Base-by-base conservation (phyloP, 2,888 invertebrate species). In the Archips crataeganus region DNA sequence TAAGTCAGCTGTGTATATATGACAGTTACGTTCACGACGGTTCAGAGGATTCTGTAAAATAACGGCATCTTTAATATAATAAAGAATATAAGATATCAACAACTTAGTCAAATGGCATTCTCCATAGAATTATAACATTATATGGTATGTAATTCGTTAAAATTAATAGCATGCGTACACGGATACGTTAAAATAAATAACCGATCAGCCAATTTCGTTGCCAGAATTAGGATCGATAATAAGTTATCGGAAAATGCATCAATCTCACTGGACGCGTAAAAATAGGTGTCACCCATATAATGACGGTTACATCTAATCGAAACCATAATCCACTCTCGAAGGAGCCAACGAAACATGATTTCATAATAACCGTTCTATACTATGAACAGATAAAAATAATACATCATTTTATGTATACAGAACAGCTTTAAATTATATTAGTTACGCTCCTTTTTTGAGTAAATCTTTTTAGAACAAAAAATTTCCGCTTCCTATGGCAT, bases 121-220 rank as follows among this genome's bases (percentile, higher is more conserved):
- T 76, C 63, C 75, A 77, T 67, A 78, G 77, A 75, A 77, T 78
- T 60, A 75, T 76, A 78, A 72, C 74, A 76, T 72, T 70, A 74
- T 75, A 75, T 74, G 75, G 70, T 75, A 71, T 75, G 72, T 71
- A 69, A 71, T 78, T 77, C 71, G 74, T 79, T 78, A 70, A 67
- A 78, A 80, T 79, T 74, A 69, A 74, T 64, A 54, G 34, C 74
- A 71, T 75, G 67, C 67, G 47, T 75, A 70, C 32, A 70, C 23
- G 54, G 42, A 68, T 71, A 71, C 60, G 68, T 64, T 32, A 51
- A 69, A 69, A 69, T 74, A 75, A 77, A 79, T 77, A 76, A 79
- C 78, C 79, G 78, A 78, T 80, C 80, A 80, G 82, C 80, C 80
- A 78, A 78, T 78, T 80, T 79, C 79, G 80, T 79, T 77, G 79